Conservation (phyloP, 2,888 invertebrate genomes). For the Erebia epiphron region DNA sequence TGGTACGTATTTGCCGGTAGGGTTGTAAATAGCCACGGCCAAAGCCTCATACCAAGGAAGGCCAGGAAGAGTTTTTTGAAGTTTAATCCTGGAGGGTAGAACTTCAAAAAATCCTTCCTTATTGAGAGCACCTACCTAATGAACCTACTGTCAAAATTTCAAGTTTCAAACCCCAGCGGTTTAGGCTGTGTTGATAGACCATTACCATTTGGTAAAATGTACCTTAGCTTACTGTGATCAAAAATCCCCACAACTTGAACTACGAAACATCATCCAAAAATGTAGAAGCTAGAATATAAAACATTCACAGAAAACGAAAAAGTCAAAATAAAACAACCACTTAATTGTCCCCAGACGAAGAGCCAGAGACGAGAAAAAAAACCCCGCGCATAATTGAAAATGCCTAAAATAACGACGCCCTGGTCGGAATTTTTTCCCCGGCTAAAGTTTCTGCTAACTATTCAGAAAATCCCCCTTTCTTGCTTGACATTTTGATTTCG, state of each 20-base stretch:
- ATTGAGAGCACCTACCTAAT: too few species aligned
- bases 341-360: constrained; percentile 41
- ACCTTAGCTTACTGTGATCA: too few species aligned
- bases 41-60: too few species aligned
- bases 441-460: constrained; percentile 58
- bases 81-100: too few species aligned
- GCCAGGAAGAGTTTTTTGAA: too few species aligned
- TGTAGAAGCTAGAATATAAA: constrained; percentile 12
- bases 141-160: too few species aligned
- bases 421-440: constrained; percentile 51
- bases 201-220: too few species aligned
- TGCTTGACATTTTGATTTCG: constrained; percentile 51
- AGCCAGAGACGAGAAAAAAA: constrained; percentile 42
- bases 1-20: background rate
- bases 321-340: constrained; percentile 30
- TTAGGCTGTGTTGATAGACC: too few species aligned
- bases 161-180: too few species aligned
- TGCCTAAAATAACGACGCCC: constrained; percentile 69
- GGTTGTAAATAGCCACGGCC: background rate
- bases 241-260: background rate
- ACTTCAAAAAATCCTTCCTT: too few species aligned
- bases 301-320: constrained; percentile 20
- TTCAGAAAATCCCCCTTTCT: constrained; percentile 57
- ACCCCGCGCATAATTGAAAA: constrained; percentile 69
- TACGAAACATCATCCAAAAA: constrained; percentile 4